A percentile compares a stretch with the other conserved stretches of the same genome.
phyloP scores from a whole-genome alignment of 2,797 vertebrate genomes.

The Syngnathus acus region DNA sequence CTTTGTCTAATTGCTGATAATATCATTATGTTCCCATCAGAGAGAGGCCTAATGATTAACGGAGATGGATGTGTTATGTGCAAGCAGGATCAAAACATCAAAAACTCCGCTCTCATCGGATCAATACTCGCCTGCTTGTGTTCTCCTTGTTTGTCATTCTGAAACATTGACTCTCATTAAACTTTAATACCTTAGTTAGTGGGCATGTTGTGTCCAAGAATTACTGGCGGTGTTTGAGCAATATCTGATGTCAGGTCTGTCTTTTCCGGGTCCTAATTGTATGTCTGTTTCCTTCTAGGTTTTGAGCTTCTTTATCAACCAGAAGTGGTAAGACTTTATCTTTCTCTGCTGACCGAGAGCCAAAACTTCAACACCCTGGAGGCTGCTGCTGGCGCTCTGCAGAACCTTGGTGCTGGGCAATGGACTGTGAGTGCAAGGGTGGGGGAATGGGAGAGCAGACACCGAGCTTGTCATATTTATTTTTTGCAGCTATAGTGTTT shows the following conservation, averaged over 20 bases:
- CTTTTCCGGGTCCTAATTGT: constrained; percentile 7
- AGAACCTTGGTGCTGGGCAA: constrained; percentile 97
- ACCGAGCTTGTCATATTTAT: not conserved
- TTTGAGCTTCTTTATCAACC: constrained; percentile 96
- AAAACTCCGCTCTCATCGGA: constrained; percentile 27
- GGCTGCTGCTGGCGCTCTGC: constrained; percentile 90
- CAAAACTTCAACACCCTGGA: constrained; percentile 98
- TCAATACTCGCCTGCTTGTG: constrained; percentile 40
- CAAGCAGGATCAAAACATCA: constrained; percentile 41
- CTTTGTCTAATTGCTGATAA: constrained; percentile 58
- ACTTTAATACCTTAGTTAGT: constrained; percentile 8
- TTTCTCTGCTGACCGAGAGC: constrained; percentile 93
- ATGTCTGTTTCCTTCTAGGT: constrained; percentile 60
- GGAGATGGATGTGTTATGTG: constrained; percentile 33
- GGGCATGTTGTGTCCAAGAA: constrained; percentile 7
- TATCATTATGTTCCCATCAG: constrained; percentile 60
- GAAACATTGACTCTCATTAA: constrained; percentile 18
- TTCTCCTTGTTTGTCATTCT: constrained; percentile 25
- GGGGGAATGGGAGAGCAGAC: not conserved
- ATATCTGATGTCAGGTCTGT: not conserved
- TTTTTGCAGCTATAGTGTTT: not conserved
- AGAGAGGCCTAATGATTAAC: constrained; percentile 49
- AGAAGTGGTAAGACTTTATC: constrained; percentile 92
- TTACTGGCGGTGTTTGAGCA: not conserved
- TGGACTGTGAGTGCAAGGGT: constrained; percentile 83